A percentile compares a stretch with the other conserved stretches of the same genome.
These are phyloP conservation scores for Hyppa rectilinea DNA, from an alignment of 2,888 invertebrate species.

Conservation along the genomic window DNA sequence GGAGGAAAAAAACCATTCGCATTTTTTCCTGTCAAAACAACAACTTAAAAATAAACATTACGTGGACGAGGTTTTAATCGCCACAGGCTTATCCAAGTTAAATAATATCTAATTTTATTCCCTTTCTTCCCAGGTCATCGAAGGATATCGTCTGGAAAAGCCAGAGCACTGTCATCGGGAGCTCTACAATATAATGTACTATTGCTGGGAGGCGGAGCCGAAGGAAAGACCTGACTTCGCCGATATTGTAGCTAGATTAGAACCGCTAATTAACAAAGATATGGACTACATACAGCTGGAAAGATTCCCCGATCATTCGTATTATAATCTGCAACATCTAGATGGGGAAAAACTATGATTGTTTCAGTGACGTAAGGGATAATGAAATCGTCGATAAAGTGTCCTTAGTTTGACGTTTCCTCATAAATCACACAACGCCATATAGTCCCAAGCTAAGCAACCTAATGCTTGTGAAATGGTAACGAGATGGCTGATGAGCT, in stretches of 20 bases:
- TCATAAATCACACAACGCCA: no score
- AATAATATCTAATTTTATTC: neutral
- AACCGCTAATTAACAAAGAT: constrained; percentile 96
- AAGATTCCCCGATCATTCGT: constrained; percentile 97
- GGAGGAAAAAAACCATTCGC: no score
- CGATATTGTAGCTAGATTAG: constrained; percentile 95
- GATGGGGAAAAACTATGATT: constrained; percentile 94
- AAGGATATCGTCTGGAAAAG: constrained; percentile 97
- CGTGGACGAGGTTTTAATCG: no score
- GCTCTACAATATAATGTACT: constrained; percentile 98
- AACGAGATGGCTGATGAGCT: no score
- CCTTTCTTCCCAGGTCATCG: constrained; percentile 92
- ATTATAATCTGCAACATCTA: constrained; percentile 96
- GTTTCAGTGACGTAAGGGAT: neutral
- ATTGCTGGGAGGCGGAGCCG: constrained; percentile 97
- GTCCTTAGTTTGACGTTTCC: neutral
- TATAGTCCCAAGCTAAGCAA: no score
- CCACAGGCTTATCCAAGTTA: neutral
- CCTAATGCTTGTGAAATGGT: no score
- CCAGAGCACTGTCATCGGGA: constrained; percentile 98
- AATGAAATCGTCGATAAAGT: neutral
- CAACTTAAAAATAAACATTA: no score
- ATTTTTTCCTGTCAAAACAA: no score
- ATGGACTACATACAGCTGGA: constrained; percentile 98
- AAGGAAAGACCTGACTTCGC: constrained; percentile 95